Base-by-base conservation (phyloP, 2,797 vertebrate genomes). In the Periparus ater region DNA sequence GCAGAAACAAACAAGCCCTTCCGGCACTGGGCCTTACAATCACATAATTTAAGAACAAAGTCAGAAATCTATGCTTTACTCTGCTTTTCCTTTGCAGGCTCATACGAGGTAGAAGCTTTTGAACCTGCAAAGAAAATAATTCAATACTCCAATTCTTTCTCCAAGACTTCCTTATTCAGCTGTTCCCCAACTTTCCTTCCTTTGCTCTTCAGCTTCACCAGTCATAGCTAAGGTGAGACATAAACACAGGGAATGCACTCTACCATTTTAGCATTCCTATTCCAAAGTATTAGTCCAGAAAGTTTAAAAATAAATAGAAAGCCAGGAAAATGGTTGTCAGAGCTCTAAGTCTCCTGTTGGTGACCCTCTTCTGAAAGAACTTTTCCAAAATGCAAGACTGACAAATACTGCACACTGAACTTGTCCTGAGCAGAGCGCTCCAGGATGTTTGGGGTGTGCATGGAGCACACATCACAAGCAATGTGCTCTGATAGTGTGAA, bases 1-100 rank as follows among this genome's bases (percentile, higher is more conserved):
- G 86, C 93, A 94, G 81, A 96, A 96, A 83, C 85, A 91, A 97
- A 93, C 75, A 85, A 91, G 50, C 88, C 54, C 55, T 91, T 89
- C 75, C 94, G 88, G 77, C 23, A 38, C 20, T 13, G 68, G 78
- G 57, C 67, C 72, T 60, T 45, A 36, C 63, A 72, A 74, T 18
- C 85, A 76, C 1, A 1, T 76, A 25, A 76, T 89, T 91, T 76
- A 76, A 66, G 67, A 91, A 61, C 30, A 13, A 51, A 79, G 53
- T 57, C 76, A 57, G 70, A 91, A 89, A 63, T 27, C 25, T 0
- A 29, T 10, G 73, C 21, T 90, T 95, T 79, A 38, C 19, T 72
- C 66, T 91, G 81, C 36, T 87, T 95, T 89, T 83, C 16, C 58
- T 88, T 71, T 32, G 61, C 60, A 74, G 58, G 63, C 5, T 73